A percentile compares a stretch with the other conserved stretches of the same genome.
phyloP scores from a whole-genome alignment of 2,113 vertebrate species.

The Sarotherodon lohbergeri region DNA sequence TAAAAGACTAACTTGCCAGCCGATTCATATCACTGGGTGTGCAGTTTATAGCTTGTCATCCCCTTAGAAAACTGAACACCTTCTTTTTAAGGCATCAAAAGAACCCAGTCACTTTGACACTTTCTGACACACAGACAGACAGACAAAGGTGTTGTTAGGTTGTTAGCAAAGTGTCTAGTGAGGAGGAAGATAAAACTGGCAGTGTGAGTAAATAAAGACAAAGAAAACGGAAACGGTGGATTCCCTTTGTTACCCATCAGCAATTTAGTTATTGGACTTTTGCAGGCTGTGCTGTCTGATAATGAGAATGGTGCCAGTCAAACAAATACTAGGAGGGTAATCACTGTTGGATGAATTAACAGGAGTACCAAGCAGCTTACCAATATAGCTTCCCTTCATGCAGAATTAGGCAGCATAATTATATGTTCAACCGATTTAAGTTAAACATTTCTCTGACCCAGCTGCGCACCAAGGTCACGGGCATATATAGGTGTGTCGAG shows the following conservation, averaged over 20 bases:
- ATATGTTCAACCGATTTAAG: background rate
- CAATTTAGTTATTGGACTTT: conserved; percentile 44
- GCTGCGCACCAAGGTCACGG: background rate
- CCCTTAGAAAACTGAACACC: background rate
- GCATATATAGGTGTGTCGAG: background rate
- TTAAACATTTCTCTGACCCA: background rate
- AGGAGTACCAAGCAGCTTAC: background rate
- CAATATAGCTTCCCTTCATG: background rate
- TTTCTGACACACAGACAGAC: background rate
- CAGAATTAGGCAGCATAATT: background rate
- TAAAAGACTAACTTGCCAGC: background rate
- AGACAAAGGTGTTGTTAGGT: background rate
- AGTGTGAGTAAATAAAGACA: conserved; percentile 39
- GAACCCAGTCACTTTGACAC: background rate
- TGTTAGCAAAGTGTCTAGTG: conserved; percentile 18
- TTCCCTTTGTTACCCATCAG: conserved; percentile 48
- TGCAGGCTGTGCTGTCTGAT: conserved; percentile 27
- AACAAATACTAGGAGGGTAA: conserved; percentile 35
- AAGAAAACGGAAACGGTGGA: conserved; percentile 13
- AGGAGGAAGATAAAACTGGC: conserved; percentile 12
- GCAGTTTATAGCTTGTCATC: background rate
- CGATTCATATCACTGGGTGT: background rate
- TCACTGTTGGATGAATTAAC: conserved; percentile 18
- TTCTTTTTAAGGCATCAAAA: background rate
- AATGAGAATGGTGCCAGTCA: conserved; percentile 28